phyloP scores from a whole-genome alignment of 2,888 invertebrate species.

The Heptascelio sp. region DNA sequence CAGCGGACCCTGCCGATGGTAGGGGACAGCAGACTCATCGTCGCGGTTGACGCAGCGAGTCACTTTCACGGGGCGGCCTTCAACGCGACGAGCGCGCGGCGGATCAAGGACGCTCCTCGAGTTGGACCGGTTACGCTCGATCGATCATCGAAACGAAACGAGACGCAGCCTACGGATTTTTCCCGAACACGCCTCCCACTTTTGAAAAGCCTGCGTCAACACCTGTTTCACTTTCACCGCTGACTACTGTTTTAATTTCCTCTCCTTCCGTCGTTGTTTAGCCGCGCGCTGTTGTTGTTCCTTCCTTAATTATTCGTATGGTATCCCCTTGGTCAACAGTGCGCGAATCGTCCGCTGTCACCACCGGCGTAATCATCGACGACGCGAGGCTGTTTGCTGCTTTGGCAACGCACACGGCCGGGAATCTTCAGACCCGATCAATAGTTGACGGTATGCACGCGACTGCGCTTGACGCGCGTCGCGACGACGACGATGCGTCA shows the following conservation, averaged over 20 bases:
- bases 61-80: conserved; percentile 63
- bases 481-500: conserved; percentile 49
- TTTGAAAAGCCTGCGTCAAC: conserved; percentile 17
- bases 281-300: not conserved
- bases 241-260: not conserved
- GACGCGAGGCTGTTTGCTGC: conserved; percentile 39
- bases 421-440: conserved; percentile 53
- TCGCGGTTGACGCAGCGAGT: conserved; percentile 41
- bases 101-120: conserved; percentile 62
- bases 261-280: not conserved
- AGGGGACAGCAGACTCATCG: conserved; percentile 82
- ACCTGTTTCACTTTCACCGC: conserved; percentile 64
- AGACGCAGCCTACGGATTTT: conserved; percentile 28
- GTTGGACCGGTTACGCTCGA: conserved; percentile 53
- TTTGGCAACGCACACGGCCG: conserved; percentile 43
- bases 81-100: conserved; percentile 18
- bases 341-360: conserved; percentile 55
- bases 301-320: no score
- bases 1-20: conserved; percentile 79
- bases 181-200: conserved; percentile 46
- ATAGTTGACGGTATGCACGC: conserved; percentile 58
- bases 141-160: conserved; percentile 50
- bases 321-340: conserved; percentile 47
- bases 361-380: conserved; percentile 49
- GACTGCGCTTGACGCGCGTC: conserved; percentile 57